phyloP scores from a whole-genome alignment of 2,113 vertebrate genomes.

The Meleagris gallopavo region DNA sequence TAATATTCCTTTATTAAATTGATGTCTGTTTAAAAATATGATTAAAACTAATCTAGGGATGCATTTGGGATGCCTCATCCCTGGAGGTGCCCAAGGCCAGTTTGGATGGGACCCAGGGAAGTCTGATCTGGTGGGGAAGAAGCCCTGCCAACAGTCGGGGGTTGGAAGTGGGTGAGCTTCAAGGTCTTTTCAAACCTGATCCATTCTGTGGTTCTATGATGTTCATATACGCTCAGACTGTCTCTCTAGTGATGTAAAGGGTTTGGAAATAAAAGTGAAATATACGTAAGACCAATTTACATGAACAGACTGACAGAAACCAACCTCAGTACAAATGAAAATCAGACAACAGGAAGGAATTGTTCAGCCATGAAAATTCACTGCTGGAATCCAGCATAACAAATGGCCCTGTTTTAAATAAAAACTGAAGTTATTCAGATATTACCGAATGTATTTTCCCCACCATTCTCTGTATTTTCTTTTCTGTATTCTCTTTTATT shows the following conservation, averaged over 20 bases:
- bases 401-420: neutral
- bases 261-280: neutral
- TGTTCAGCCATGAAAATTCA: fast-evolving
- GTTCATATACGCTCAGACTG: neutral
- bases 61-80: neutral
- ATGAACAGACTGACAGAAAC: neutral
- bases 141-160: no score
- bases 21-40: neutral
- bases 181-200: no score
- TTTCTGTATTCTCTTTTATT: neutral
- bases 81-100: no score
- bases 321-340: neutral
- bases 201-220: no score
- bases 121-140: no score
- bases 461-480: neutral
- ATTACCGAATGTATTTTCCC: neutral
- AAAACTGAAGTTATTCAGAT: neutral
- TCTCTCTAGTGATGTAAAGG: neutral
- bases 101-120: no score
- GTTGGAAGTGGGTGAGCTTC: no score
- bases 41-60: neutral
- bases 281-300: neutral
- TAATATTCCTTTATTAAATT: neutral
- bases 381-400: neutral
- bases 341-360: neutral